Percentiles rank a stretch among this genome's conserved stretches.
Conservation (phyloP, 1,140 invertebrate species). For the Panagrolaimus sp. region DNA sequence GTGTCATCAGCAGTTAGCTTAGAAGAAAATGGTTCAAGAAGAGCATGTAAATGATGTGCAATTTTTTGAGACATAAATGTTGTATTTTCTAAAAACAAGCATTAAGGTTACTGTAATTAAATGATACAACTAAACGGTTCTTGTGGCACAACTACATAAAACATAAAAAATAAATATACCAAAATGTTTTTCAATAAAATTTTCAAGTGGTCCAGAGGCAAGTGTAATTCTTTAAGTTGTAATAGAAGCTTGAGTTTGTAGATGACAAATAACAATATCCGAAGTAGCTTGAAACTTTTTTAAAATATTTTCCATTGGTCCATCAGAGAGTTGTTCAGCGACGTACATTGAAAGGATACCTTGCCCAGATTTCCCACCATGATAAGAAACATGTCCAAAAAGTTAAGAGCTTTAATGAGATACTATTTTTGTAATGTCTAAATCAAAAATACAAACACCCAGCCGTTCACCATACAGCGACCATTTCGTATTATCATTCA, state of each 20-base stretch:
- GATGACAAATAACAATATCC: slow-evolving; percentile 31
- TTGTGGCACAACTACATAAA: too few relatives aligned
- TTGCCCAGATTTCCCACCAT: slow-evolving; percentile 65
- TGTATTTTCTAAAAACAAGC: slow-evolving; percentile 1
- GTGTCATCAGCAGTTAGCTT: slow-evolving; percentile 18
- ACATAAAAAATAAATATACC: slow-evolving; percentile 13
- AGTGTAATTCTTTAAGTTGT: slow-evolving; percentile 27
- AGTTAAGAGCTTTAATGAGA: slow-evolving; percentile 79
- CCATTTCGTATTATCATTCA: slow-evolving; percentile 78
- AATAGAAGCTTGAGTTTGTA: slow-evolving; percentile 33
- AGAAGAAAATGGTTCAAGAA: slow-evolving; percentile 32
- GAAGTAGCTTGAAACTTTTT: slow-evolving; percentile 35
- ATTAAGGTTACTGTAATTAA: not conserved
- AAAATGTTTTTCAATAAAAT: slow-evolving; percentile 38
- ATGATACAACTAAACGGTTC: too few relatives aligned
- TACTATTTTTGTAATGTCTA: slow-evolving; percentile 80
- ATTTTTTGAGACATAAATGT: slow-evolving; percentile 27
- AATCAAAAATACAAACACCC: slow-evolving; percentile 85
- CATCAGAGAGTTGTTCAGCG: slow-evolving; percentile 26
- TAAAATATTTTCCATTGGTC: slow-evolving; percentile 32
- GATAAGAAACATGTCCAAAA: slow-evolving; percentile 80
- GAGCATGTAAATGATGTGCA: slow-evolving; percentile 13
- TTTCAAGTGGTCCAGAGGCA: slow-evolving; percentile 29
- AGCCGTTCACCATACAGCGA: slow-evolving; percentile 84
- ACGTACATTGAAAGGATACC: slow-evolving; percentile 33